Evolutionary conservation across 2,113 vertebrate species (phyloP), one percentile per base, ranked within the genome.

Genomic region (Melierax canorus): DNA sequence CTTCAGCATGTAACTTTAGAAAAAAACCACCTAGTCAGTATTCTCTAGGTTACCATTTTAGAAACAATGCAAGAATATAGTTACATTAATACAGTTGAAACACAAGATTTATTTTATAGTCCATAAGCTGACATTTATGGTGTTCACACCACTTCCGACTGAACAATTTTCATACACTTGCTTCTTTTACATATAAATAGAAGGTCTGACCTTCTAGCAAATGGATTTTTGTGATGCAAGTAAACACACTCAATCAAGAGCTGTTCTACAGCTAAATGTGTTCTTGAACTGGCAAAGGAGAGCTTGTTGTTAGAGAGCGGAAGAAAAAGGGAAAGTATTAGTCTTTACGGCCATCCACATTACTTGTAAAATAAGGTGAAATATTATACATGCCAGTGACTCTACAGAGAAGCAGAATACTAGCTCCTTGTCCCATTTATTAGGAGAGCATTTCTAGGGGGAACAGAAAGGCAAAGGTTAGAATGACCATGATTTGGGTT

Each of bases 131-230:
- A 95, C 94, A 74, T 97, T 97, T 96, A 87, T 77, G 81, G 91
- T 86, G 83, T 79, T 95, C 86, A 71, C 50, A 87, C 38, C 55
- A 91, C 59, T 96, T 94, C 43, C 82, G 62, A 93, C 5, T 90
- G 90, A 97, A 97, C 92, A 93, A 92, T 95, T 94, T 95, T 94
- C 92, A 94, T 86, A 86, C 26, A 94, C 84, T 88, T 92, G 50
- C 90, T 96, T 96, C 89, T 95, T 97, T 97, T 97, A 95, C 94
- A 96, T 95, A 95, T 92, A 97, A 97, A 96, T 95, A 94, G 91
- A 90, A 95, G 64, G 90, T 87, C 82, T 95, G 94, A 97, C 82
- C 94, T 95, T 95, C 91, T 51, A 82, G 92, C 66, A 95, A 97
- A 97, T 88, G 90, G 85, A 96, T 94, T 96, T 96, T 94, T 90